A percentile compares a stretch with the other conserved stretches of the same genome.
phyloP scores from a whole-genome alignment of 23 tunicate genomes.

The Diplosoma virens region DNA sequence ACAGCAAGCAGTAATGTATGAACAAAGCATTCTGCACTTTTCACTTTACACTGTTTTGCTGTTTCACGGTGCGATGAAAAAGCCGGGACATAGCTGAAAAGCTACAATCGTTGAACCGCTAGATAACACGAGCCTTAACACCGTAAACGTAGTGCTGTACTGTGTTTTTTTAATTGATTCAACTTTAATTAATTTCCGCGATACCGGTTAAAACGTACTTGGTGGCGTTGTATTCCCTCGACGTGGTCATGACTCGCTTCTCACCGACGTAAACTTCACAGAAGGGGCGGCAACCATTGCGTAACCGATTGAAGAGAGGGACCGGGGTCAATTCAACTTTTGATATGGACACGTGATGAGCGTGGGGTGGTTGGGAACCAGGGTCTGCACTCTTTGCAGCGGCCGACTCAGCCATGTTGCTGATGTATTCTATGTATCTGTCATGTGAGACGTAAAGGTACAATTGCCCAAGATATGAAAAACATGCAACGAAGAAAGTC shows the following conservation, averaged over 20 bases:
- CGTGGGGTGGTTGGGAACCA: constrained; percentile 10
- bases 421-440: constrained; percentile 86
- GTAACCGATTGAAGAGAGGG: constrained; percentile 73
- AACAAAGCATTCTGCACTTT: no score
- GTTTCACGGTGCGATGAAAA: no score
- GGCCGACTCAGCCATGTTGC: constrained; percentile 43
- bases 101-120: not conserved
- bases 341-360: constrained; percentile 53
- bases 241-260: constrained; percentile 50
- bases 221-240: constrained; percentile 72
- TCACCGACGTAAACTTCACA: constrained; percentile 75
- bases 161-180: no score
- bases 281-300: constrained; percentile 86
- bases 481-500: no score
- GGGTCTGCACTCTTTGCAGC: constrained; percentile 22
- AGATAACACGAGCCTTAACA: not conserved
- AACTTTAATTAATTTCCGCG: no score
- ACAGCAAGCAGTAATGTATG: no score
- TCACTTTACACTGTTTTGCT: no score
- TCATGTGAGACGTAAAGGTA: no score
- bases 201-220: constrained; percentile 39
- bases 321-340: constrained; percentile 66
- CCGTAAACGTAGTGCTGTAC: no score
- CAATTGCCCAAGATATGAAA: no score
- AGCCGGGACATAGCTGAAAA: no score